phyloP scores from a whole-genome alignment of 1,140 invertebrate species.

The Limonius californicus region DNA sequence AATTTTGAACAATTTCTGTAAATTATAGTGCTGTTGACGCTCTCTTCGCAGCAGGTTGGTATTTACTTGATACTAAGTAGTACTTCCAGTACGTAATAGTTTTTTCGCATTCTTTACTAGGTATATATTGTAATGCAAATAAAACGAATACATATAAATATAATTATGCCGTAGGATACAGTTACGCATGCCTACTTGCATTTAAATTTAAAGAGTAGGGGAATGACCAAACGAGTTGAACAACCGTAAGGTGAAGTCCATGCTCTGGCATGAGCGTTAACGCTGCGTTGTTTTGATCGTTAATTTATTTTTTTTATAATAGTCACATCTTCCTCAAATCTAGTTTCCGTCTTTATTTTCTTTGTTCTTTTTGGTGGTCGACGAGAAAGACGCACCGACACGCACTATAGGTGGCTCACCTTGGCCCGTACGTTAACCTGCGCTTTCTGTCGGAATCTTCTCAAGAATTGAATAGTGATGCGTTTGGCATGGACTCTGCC shows the following conservation, averaged over 20 bases:
- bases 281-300: conserved; percentile 5
- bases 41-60: no score
- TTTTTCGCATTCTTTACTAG: no score
- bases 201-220: no score
- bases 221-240: background rate
- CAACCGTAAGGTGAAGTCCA: background rate
- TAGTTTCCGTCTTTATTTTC: conserved; percentile 5
- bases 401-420: background rate
- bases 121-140: no score
- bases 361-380: background rate
- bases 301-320: conserved; percentile 1
- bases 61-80: no score
- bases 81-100: no score
- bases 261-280: background rate
- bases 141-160: no score
- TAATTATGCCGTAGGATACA: no score
- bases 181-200: no score
- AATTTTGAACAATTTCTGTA: no score
- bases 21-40: no score
- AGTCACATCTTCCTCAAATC: background rate
- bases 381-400: background rate
- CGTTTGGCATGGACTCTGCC: no score
- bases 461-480: background rate
- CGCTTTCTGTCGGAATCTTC: background rate
- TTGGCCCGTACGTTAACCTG: background rate